Conservation (phyloP, 35 echinoderm and acorn worm genomes). For the Ophioderma brevispina region DNA sequence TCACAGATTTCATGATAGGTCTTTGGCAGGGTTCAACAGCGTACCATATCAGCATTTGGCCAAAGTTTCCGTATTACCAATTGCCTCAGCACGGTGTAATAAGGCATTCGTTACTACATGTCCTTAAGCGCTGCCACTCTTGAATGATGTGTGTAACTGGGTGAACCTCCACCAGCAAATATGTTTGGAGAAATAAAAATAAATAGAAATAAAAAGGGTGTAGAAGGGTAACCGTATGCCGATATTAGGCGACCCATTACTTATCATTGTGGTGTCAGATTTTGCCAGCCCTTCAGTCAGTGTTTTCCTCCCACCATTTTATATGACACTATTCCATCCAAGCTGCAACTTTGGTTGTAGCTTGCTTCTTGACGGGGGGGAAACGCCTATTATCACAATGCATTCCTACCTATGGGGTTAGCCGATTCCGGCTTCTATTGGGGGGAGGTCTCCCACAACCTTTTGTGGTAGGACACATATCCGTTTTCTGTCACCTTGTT, state of each 20-base stretch:
- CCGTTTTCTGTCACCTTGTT: background rate
- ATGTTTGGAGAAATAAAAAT: background rate
- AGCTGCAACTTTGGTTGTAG: background rate
- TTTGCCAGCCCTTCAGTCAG: background rate
- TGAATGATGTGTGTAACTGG: background rate
- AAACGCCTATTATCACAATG: background rate
- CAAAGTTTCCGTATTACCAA: background rate
- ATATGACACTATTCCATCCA: background rate
- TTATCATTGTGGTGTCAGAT: background rate
- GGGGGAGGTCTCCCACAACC: background rate
- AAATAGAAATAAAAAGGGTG: too few relatives aligned
- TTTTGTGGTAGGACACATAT: background rate
- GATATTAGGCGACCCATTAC: background rate
- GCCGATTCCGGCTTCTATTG: too few relatives aligned
- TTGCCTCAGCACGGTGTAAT: background rate
- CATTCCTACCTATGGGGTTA: too few relatives aligned
- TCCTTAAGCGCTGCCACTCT: background rate
- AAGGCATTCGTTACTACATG: background rate
- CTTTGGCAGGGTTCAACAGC: background rate
- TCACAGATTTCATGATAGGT: background rate
- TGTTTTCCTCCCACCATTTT: background rate
- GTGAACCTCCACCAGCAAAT: background rate
- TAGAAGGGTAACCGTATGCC: background rate
- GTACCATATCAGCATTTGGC: background rate
- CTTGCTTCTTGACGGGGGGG: background rate